Evolutionary conservation across 2,888 invertebrate genomes (phyloP), one percentile per base, ranked within the genome.

Genomic region (Agrotis exclamationis): DNA sequence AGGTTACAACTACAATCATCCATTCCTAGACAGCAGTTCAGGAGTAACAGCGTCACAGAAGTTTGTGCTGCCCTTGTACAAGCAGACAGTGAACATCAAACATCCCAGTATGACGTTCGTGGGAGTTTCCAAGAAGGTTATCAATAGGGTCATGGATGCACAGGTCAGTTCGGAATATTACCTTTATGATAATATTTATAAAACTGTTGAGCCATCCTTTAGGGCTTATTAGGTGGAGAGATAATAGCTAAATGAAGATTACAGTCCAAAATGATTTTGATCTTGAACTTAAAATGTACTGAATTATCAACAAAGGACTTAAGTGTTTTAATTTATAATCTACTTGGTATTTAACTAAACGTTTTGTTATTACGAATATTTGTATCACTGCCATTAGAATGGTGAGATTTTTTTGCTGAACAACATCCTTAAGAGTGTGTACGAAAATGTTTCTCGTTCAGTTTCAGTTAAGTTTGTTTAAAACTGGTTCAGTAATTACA

Each of bases 71-170:
- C 98, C 98, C 0, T 94, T 98, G 16, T 98, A 98, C 92, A 97
- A 97, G 86, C 98, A 98, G 85, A 94, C 98, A 64, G 97, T 98
- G 58, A 98, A 98, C 91, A 97, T 98, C 18, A 96, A 97, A 67
- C 97, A 97, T 82, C 98, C 98, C 0, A 97, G 97, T n/a, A 97
- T 98, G 97, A 96, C 97, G 63, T 97, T 98, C 80, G 95, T 98
- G 54, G 98, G 98, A 0, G 94, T 98, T 18, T 97, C 98, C 0
- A 97, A 97, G 80, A 97, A 97, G 97, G 98, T 93, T 96, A 98
- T 95, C 73, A 96, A 93, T 45, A 92, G 91, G 65, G 96, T 97
- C 86, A 97, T 98, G 87, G 97, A 98, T 86, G 96, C 97, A 71
- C 98, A 98, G 97, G 98, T 98, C 88, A 87, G 79, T 79, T 57